Evolutionary conservation across 2,888 invertebrate genomes (phyloP).

Genomic region (Clitarchus hookeri): DNA sequence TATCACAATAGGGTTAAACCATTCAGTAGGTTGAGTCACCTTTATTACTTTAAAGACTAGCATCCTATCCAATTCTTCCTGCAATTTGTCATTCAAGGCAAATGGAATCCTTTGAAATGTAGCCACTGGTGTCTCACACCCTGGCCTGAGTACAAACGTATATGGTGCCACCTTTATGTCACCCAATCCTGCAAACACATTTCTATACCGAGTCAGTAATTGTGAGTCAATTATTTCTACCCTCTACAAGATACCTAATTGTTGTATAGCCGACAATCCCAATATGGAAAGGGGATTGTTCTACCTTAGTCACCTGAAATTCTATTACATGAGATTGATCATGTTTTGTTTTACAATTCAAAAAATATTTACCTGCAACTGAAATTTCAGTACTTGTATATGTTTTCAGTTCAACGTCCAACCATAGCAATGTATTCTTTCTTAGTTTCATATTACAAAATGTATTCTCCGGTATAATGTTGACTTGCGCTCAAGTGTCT

Average conservation of each 20-base stretch:
- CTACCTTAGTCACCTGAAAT: too few species aligned
- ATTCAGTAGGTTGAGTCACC: not conserved
- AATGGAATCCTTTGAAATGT: not conserved
- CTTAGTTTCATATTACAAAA: not conserved
- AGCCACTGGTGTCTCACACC: not conserved
- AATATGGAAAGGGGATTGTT: too few species aligned
- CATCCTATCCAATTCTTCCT: not conserved
- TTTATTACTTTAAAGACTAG: not conserved
- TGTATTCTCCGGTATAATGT: not conserved
- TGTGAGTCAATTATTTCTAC: too few species aligned
- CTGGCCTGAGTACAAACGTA: not conserved
- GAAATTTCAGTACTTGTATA: not conserved
- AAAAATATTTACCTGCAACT: not conserved
- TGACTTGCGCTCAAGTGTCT: not conserved
- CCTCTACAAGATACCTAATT: too few species aligned
- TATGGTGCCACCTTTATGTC: not conserved
- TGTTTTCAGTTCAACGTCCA: constrained; percentile 36
- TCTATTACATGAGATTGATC: too few species aligned
- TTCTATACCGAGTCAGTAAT: too few species aligned
- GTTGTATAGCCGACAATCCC: too few species aligned
- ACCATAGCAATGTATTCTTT: not conserved
- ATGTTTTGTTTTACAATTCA: not conserved
- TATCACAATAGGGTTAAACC: not conserved
- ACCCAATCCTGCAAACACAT: too few species aligned
- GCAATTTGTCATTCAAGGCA: not conserved